These are phyloP conservation scores for Dyspetes luteomarginatus DNA, from an alignment of 2,888 invertebrate genomes.

Conservation along the genomic window DNA sequence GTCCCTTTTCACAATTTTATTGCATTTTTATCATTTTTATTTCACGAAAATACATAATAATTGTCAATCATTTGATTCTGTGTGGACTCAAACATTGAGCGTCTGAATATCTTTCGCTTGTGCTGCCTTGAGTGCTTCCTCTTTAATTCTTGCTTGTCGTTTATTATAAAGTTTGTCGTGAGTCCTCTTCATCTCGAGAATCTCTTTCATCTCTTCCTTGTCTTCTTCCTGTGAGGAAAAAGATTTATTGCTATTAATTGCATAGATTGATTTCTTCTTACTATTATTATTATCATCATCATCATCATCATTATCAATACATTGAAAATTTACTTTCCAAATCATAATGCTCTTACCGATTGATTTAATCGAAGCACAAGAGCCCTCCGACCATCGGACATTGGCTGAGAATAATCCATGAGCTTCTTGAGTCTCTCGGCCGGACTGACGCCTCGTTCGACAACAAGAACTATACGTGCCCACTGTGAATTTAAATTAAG, in stretches of 20 bases:
- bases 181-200: constrained; percentile 94
- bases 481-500: constrained; percentile 86
- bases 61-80: not conserved
- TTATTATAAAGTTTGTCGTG: constrained; percentile 92
- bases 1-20: not conserved
- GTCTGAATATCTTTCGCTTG: constrained; percentile 33
- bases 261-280: not conserved
- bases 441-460: constrained; percentile 98
- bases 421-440: constrained; percentile 93
- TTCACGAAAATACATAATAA: not conserved
- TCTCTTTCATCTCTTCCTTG: constrained; percentile 97
- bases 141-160: constrained; percentile 82
- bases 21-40: not conserved
- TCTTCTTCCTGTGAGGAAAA: constrained; percentile 90
- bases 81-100: not conserved
- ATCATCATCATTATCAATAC: not conserved
- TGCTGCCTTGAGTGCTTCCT: constrained; percentile 51
- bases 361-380: constrained; percentile 95
- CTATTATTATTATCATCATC: no score
- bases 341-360: constrained; percentile 86
- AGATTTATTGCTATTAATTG: not conserved
- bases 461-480: constrained; percentile 98
- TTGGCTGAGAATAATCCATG: constrained; percentile 96
- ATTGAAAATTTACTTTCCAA: not conserved
- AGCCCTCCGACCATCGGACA: constrained; percentile 94